phyloP scores from a whole-genome alignment of 2,797 vertebrate genomes.

The Alca torda region DNA sequence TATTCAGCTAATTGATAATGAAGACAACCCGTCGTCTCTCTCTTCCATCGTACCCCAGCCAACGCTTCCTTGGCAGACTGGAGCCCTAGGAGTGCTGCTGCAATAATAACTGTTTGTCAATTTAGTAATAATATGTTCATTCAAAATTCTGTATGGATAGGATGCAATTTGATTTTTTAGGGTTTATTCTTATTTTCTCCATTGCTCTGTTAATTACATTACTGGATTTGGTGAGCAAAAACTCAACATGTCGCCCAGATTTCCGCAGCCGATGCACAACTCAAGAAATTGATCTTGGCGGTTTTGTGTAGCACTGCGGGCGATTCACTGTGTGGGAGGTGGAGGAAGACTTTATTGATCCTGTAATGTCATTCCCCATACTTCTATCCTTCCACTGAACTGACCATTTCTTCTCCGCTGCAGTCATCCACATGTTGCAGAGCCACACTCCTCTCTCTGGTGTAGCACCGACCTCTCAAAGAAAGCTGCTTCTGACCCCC shows the following conservation, averaged over 20 bases:
- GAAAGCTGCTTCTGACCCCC: neutral
- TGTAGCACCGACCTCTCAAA: neutral
- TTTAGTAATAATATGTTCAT: neutral
- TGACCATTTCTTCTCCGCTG: neutral
- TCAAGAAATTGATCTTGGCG: neutral
- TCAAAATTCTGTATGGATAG: neutral
- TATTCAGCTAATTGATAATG: constrained; percentile 32
- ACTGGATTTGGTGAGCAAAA: neutral
- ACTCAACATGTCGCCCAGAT: neutral
- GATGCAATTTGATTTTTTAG: neutral
- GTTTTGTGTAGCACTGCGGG: neutral
- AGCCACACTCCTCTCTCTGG: neutral
- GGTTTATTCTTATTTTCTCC: constrained; percentile 19
- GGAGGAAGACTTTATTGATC: constrained; percentile 23
- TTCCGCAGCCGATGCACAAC: neutral
- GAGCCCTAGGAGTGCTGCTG: neutral
- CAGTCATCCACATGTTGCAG: neutral
- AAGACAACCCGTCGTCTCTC: neutral
- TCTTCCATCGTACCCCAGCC: neutral
- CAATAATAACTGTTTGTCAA: neutral
- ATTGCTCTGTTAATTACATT: neutral
- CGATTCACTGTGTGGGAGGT: neutral
- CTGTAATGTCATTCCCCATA: neutral
- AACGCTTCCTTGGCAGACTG: neutral
- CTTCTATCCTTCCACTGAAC: neutral